Evolutionary conservation across 2,797 vertebrate genomes (phyloP).

Genomic region (Sebastes kiyomatsui): DNA sequence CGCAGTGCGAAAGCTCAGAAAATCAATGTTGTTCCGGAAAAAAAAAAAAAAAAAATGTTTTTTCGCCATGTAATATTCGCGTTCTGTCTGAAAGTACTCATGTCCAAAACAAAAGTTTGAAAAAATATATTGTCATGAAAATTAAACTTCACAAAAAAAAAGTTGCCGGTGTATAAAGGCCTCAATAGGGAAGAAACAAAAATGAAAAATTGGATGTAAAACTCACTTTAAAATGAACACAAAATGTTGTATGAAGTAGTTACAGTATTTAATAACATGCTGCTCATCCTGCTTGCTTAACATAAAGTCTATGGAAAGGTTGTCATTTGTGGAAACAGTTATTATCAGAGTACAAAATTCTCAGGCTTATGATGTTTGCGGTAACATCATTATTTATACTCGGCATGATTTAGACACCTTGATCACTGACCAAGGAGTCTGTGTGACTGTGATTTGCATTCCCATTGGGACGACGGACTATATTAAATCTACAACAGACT

Average conservation of each 20-base stretch:
- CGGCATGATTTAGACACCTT: slow-evolving; percentile 33
- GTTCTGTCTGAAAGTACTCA: too few species aligned
- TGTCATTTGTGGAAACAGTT: slow-evolving; percentile 19
- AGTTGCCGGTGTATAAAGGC: too few species aligned
- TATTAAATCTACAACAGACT: slow-evolving; percentile 40
- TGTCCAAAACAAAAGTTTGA: too few species aligned
- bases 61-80: too few species aligned
- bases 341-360: slow-evolving; percentile 14
- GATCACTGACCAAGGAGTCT: slow-evolving; percentile 50
- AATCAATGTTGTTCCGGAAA: too few species aligned
- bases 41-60: fast-evolving
- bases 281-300: not conserved
- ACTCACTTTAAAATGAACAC: not conserved
- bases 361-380: slow-evolving; percentile 27
- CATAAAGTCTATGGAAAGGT: not conserved
- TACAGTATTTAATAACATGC: not conserved
- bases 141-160: too few species aligned
- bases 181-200: not conserved
- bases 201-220: fast-evolving
- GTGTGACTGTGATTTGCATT: slow-evolving; percentile 48
- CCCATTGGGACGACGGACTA: slow-evolving; percentile 36
- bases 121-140: too few species aligned
- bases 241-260: not conserved
- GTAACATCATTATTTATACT: slow-evolving; percentile 53
- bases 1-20: too few species aligned